Evolutionary conservation across 2,797 vertebrate species (phyloP).

Genomic region (Craterocephalus amniculus): DNA sequence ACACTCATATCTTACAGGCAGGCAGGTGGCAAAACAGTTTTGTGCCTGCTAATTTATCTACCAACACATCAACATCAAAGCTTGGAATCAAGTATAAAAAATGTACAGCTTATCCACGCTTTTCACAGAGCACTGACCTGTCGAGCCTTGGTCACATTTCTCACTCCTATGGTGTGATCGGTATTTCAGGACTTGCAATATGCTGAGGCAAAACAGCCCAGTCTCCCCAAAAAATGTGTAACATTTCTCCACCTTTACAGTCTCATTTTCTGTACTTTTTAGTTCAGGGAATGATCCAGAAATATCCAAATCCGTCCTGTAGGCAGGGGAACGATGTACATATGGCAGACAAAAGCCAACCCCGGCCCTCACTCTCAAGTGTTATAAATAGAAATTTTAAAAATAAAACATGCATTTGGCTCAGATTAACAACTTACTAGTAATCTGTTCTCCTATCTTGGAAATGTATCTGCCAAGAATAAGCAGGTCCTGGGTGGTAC

Average conservation of each 20-base stretch:
- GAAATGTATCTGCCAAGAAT: no score
- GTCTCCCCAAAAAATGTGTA: no score
- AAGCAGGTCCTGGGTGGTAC: background rate
- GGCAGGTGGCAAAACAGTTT: constrained; percentile 55
- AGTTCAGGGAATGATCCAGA: no score
- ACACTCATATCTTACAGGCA: constrained; percentile 55
- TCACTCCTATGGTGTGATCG: constrained; percentile 32
- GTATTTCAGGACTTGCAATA: constrained; percentile 26
- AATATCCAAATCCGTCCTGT: background rate
- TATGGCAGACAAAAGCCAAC: background rate
- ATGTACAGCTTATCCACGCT: constrained; percentile 37
- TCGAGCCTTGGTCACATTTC: constrained; percentile 47
- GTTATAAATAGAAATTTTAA: background rate
- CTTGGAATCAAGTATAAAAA: constrained; percentile 57
- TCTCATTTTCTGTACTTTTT: no score
- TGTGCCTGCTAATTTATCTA: constrained; percentile 60
- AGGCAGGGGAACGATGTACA: background rate
- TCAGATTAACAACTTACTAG: background rate
- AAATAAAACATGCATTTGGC: background rate
- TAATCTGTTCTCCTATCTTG: no score
- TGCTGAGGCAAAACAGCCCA: constrained; percentile 4
- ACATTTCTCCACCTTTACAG: no score
- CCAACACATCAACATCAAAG: constrained; percentile 51
- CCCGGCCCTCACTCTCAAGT: background rate
- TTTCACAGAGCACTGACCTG: constrained; percentile 24